phyloP scores from a whole-genome alignment of 2,113 vertebrate species.

The Elanoides forficatus region DNA sequence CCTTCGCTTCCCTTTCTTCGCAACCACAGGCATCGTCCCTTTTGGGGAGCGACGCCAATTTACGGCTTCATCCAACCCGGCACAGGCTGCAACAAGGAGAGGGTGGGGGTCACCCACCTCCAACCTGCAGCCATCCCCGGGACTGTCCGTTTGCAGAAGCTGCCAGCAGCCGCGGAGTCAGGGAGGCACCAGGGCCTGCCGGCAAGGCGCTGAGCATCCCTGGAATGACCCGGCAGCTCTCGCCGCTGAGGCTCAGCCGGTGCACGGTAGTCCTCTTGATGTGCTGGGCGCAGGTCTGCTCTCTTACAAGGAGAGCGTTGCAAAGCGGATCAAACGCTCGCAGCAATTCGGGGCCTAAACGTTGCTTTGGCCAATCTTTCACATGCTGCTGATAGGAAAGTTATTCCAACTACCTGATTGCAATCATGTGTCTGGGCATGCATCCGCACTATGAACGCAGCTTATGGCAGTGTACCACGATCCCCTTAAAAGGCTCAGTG shows the following conservation, averaged over 20 bases:
- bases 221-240: accelerated
- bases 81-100: neutral
- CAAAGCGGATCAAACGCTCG: accelerated
- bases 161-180: neutral
- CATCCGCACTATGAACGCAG: accelerated
- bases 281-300: neutral
- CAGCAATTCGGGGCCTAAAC: accelerated
- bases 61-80: accelerated
- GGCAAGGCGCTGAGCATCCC: accelerated
- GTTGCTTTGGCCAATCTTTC: accelerated
- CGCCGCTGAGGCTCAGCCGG: accelerated
- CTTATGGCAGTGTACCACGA: accelerated
- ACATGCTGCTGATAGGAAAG: neutral
- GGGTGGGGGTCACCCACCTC: neutral
- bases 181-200: accelerated
- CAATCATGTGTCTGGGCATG: neutral
- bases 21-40: accelerated
- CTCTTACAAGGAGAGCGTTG: accelerated
- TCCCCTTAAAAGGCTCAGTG: neutral
- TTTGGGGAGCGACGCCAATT: accelerated
- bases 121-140: neutral
- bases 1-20: neutral
- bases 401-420: neutral
- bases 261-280: accelerated
- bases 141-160: accelerated